Evolutionary conservation across 2,888 invertebrate genomes (phyloP).

Genomic region (Eugnorisma glareosa): DNA sequence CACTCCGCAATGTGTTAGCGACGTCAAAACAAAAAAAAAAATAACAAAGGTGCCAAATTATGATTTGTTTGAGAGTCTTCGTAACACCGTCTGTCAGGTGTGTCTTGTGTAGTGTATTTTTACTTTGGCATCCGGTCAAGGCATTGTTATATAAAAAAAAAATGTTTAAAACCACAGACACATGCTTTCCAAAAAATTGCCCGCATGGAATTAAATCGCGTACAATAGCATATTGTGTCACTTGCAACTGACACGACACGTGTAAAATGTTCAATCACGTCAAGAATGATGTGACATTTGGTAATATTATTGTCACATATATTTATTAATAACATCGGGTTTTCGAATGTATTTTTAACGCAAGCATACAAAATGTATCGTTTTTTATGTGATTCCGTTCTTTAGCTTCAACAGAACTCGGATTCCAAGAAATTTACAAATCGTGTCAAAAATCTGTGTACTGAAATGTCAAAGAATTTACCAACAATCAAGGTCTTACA

Average conservation of each 20-base stretch:
- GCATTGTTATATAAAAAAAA: constrained; percentile 79
- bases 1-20: constrained; percentile 35
- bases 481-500: background rate
- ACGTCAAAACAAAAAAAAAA: constrained; percentile 29
- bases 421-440: background rate
- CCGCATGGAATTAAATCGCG: constrained; percentile 59
- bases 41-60: constrained; percentile 60
- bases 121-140: constrained; percentile 78
- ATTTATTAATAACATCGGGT: background rate
- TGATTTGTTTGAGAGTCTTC: constrained; percentile 67
- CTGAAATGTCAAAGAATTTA: background rate
- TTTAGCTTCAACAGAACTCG: background rate
- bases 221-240: constrained; percentile 56
- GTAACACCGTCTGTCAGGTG: constrained; percentile 74
- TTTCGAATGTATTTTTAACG: background rate
- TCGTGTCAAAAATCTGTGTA: background rate
- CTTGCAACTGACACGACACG: constrained; percentile 29
- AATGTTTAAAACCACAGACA: constrained; percentile 70
- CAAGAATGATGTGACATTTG: constrained; percentile 1
- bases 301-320: constrained; percentile 9
- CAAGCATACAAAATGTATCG: background rate
- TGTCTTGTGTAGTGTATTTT: constrained; percentile 71
- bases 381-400: background rate
- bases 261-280: constrained; percentile 22
- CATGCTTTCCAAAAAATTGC: constrained; percentile 64